These are phyloP conservation scores for Prunella strophiata DNA, from an alignment of 2,797 vertebrate genomes.

Conservation along the genomic window DNA sequence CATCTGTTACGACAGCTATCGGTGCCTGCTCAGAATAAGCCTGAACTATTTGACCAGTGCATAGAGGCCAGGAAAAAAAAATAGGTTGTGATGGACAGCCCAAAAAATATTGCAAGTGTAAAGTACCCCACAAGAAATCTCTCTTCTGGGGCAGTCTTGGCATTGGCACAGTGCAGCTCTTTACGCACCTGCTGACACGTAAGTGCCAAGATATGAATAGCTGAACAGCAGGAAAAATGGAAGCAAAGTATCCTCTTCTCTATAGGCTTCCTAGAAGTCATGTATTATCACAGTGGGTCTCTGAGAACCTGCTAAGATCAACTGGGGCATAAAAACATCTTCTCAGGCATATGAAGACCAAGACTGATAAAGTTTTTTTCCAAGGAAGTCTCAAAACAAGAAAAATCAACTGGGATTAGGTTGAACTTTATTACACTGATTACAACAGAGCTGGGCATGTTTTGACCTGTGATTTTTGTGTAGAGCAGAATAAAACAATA, in stretches of 20 bases:
- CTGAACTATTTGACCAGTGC: slow-evolving; percentile 39
- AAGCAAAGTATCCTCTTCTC: slow-evolving; percentile 27
- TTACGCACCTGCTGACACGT: slow-evolving; percentile 12
- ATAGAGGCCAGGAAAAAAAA: slow-evolving; percentile 22
- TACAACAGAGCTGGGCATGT: background rate
- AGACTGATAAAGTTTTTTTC: background rate
- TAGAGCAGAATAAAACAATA: slow-evolving; percentile 34
- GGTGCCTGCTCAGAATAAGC: slow-evolving; percentile 60
- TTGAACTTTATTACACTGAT: background rate
- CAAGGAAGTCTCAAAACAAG: background rate
- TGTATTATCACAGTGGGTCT: slow-evolving; percentile 26
- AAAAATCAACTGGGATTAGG: background rate
- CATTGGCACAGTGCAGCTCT: background rate
- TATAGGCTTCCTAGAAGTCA: slow-evolving; percentile 50
- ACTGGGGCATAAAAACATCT: background rate
- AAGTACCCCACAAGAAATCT: slow-evolving; percentile 15
- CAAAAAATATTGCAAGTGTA: background rate
- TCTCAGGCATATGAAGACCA: background rate
- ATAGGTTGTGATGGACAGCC: slow-evolving; percentile 23
- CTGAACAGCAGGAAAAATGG: slow-evolving; percentile 52
- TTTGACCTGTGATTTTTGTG: slow-evolving; percentile 21
- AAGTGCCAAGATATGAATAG: slow-evolving; percentile 56
- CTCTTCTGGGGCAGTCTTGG: slow-evolving; percentile 25
- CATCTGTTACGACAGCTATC: slow-evolving; percentile 45
- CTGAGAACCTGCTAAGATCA: slow-evolving; percentile 11